Base-by-base conservation (phyloP, 2,797 vertebrate genomes). In the Ciconia nigra region DNA sequence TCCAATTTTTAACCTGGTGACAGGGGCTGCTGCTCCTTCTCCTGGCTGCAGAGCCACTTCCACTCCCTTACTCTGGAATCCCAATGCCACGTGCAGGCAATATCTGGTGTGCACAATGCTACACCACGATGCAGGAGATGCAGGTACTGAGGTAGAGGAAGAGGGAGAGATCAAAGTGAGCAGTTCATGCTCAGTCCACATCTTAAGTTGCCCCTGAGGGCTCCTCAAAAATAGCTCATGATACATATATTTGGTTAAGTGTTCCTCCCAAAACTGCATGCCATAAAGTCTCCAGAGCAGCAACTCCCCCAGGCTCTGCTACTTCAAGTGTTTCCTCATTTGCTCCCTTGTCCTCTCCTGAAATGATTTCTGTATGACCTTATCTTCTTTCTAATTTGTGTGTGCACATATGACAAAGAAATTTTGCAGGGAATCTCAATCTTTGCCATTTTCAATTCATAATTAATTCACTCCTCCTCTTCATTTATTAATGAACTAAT, bases 401-500 rank as follows among this genome's bases (percentile, higher is more conserved):
- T 41, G 37, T 59, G 71, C 54, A 76, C 7, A 16, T 65, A 58
- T 0, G 5, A 49, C 79, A 80, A 78, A 66, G 47, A 86, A 74
- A 42, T 86, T 91, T 86, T 58, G 11, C 47, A 83, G 46, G 17
- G 46, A 65, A 83, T 82, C 35, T 93, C 59, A 73, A 55, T 84
- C 83, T 92, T 74, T 89, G 80, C 35, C 77, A 69, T 89, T 95
- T 96, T 80, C 51, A 55, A 28, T 70, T 92, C 57, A 83, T 88
- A 66, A 79, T 91, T 92, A 89, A 94, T 92, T 93, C 52, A 83
- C 11, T 74, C 31, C 58, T 66, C 42, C 24, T 87, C 37, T 79
- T 95, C 73, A 93, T 74, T 96, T 96, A 93, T 95, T 97, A 86
- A 97, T 93, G 80, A 90, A 85, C 67, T 93, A 78, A 90, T 97